Conservation (phyloP, 2,888 invertebrate species). For the Lasioglossum malachurum region DNA sequence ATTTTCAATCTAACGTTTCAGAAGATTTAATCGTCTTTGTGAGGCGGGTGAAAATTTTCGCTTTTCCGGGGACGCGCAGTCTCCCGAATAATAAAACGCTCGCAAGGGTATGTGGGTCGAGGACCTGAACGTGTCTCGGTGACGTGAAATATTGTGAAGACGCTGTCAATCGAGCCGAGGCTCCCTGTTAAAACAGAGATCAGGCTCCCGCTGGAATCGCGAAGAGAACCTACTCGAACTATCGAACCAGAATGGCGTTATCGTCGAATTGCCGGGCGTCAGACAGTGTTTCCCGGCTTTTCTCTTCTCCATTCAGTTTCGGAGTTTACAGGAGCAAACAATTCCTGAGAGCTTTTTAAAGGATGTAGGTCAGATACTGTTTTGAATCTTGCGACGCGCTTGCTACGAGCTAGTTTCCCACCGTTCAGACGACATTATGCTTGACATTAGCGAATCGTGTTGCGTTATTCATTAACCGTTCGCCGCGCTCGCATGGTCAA, state of each 20-base stretch:
- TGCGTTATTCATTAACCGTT: background rate
- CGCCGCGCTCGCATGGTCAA: background rate
- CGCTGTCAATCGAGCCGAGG: slow-evolving; percentile 28
- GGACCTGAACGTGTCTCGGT: slow-evolving; percentile 51
- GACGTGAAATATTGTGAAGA: slow-evolving; percentile 63
- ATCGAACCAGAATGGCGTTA: background rate
- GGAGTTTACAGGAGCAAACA: slow-evolving; percentile 35
- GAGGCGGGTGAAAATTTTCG: background rate
- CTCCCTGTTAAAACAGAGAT: background rate
- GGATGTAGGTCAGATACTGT: slow-evolving; percentile 29
- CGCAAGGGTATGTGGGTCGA: slow-evolving; percentile 72
- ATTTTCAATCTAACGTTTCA: no score
- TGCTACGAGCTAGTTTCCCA: background rate
- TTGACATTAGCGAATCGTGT: background rate
- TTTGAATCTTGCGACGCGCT: background rate
- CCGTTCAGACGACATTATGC: background rate
- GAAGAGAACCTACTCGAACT: background rate
- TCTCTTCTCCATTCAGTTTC: background rate
- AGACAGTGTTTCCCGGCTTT: background rate
- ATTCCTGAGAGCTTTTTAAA: slow-evolving; percentile 20
- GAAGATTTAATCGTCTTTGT: background rate
- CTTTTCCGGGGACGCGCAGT: background rate
- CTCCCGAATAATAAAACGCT: slow-evolving; percentile 20
- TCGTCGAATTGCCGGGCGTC: background rate
- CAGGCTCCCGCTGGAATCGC: background rate